Evolutionary conservation across 2,797 vertebrate genomes (phyloP).

Genomic region (Channa striata): DNA sequence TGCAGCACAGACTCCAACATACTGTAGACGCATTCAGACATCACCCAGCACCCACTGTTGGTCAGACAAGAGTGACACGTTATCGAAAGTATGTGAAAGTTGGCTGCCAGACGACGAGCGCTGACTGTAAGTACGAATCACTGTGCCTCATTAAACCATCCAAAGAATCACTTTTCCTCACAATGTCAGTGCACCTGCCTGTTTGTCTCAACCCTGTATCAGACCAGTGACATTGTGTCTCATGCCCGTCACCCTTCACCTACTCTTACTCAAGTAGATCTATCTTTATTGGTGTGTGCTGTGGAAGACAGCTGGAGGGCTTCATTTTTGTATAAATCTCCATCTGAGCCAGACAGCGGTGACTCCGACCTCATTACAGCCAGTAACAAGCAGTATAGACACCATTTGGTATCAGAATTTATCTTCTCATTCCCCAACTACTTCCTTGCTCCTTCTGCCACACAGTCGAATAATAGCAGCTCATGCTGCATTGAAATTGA

Average conservation of each 20-base stretch:
- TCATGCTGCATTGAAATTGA: not conserved
- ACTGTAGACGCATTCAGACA: too few species aligned
- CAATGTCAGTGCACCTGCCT: constrained; percentile 1
- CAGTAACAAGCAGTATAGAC: constrained; percentile 77
- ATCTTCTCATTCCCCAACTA: constrained; percentile 58
- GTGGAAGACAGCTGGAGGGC: constrained; percentile 67
- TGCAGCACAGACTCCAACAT: too few species aligned
- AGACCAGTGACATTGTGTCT: constrained; percentile 19
- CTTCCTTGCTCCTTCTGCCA: constrained; percentile 24
- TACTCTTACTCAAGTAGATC: constrained; percentile 52
- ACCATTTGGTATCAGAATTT: constrained; percentile 74
- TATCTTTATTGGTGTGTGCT: constrained; percentile 63
- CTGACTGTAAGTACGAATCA: not conserved
- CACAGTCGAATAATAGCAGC: constrained; percentile 1
- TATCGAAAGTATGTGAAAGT: constrained; percentile 42
- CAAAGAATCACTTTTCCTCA: constrained; percentile 7
- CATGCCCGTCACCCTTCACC: constrained; percentile 37
- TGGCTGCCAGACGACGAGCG: constrained; percentile 18
- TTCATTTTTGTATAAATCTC: constrained; percentile 80
- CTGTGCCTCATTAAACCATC: constrained; percentile 12
- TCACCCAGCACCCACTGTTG: too few species aligned
- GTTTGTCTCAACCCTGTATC: constrained; percentile 19
- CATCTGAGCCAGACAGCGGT: constrained; percentile 73
- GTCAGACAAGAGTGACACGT: not conserved
- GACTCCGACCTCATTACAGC: constrained; percentile 83